Percentiles rank a stretch among this genome's conserved stretches.
Evolutionary conservation across 2,797 vertebrate species (phyloP).

Genomic region (Bufotes viridis): DNA sequence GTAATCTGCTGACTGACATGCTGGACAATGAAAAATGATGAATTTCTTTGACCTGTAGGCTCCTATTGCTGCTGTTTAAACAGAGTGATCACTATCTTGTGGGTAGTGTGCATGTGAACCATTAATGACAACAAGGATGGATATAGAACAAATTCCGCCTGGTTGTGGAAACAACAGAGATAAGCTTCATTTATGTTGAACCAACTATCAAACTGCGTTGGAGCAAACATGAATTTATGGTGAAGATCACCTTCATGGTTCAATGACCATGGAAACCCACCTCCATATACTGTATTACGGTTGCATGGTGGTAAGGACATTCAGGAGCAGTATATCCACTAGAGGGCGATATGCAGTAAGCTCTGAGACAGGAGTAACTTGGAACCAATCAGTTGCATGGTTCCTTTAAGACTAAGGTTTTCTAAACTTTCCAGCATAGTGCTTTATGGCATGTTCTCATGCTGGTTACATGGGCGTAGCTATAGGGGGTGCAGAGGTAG

Average conservation of each 20-base stretch:
- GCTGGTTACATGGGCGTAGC: too few species aligned
- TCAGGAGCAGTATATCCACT: neutral
- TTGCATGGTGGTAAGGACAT: neutral
- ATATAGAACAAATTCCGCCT: neutral
- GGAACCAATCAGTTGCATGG: neutral
- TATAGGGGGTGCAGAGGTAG: too few species aligned
- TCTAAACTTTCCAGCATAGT: neutral
- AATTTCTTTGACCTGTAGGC: too few species aligned
- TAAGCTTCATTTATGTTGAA: neutral
- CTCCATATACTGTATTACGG: neutral
- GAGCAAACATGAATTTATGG: neutral
- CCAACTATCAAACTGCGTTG: neutral
- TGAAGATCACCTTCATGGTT: constrained; percentile 7
- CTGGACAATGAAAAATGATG: neutral
- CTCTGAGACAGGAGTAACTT: neutral
- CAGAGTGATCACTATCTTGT: neutral
- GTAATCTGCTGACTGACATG: neutral
- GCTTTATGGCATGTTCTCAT: neutral
- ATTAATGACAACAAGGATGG: neutral
- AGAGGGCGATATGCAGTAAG: neutral
- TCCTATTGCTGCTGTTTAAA: neutral
- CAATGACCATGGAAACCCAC: neutral
- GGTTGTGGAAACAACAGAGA: neutral
- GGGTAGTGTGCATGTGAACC: neutral
- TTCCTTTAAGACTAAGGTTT: neutral